Conservation (phyloP, 1,140 invertebrate genomes). For the Bactericera cockerelli region DNA sequence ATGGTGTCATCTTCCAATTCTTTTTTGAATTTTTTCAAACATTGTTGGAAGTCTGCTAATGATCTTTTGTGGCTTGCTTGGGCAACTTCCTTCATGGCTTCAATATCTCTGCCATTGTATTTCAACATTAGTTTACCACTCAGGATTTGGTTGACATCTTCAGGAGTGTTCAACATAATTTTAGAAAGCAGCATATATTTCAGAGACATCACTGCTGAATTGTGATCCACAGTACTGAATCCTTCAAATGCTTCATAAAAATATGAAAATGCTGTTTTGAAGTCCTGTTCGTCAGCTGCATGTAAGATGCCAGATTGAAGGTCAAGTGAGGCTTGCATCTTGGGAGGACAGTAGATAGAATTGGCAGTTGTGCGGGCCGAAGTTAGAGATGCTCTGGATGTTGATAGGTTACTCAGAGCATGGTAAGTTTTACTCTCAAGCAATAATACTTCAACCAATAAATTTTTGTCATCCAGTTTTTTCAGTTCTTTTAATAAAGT, state of each 20-base stretch:
- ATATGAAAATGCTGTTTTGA: slow-evolving; percentile 99
- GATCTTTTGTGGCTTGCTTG: slow-evolving; percentile 91
- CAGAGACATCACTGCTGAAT: slow-evolving; percentile 76
- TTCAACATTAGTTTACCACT: slow-evolving; percentile 94
- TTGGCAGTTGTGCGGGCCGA: slow-evolving; percentile 98
- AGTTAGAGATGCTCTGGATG: slow-evolving; percentile 90
- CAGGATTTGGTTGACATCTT: slow-evolving; percentile 90
- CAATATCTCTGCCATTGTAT: slow-evolving; percentile 86
- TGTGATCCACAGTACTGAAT: slow-evolving; percentile 85
- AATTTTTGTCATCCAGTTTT: slow-evolving; percentile 97
- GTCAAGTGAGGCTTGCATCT: slow-evolving; percentile 92
- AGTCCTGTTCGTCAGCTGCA: slow-evolving; percentile 97
- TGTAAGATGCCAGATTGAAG: slow-evolving; percentile 96
- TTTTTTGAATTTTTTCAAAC: slow-evolving; percentile 67
- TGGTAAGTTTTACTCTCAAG: slow-evolving; percentile 98
- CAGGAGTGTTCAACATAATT: slow-evolving; percentile 90
- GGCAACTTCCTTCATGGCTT: slow-evolving; percentile 95
- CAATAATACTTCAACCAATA: slow-evolving; percentile 90
- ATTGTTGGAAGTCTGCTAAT: slow-evolving; percentile 84
- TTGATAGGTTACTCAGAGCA: slow-evolving; percentile 89
- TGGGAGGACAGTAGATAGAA: slow-evolving; percentile 97
- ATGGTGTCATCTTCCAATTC: slow-evolving; percentile 94
- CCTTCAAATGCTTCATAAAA: slow-evolving; percentile 99
- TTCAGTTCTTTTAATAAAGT: slow-evolving; percentile 86
- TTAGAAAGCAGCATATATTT: slow-evolving; percentile 99